Evolutionary conservation across 2,113 vertebrate species (phyloP), one percentile per base, ranked within the genome.

Genomic region (Brienomyrus brachyistius): DNA sequence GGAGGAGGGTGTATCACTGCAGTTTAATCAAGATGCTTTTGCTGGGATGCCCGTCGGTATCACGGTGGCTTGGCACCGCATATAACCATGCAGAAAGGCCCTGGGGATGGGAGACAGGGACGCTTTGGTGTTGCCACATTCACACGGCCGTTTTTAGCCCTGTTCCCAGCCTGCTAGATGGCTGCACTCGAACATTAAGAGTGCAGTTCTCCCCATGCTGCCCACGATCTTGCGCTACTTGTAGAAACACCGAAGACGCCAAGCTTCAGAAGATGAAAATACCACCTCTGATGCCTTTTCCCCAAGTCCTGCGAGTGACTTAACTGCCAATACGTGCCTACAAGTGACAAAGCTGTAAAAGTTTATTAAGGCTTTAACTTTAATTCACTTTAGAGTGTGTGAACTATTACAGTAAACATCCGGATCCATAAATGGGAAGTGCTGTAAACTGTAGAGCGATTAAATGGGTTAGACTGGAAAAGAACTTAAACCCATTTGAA

Each of bases 401-500:
- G 74, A 43, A 80, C 74, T 80, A 80, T 80, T 80, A 80, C 74
- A 40, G 74, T 80, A 80, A 80, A 80, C 74, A 80, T 80, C 74
- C 74, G 35, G 74, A 80, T 80, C 74, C 35, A 80, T 80, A 43
- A 80, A 80, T 19, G n/a, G 31, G 17, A 19, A 43, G 35, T 7
- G 17, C 19, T 80, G 74, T 43, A 43, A 80, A 80, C 35, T 80
- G 35, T 17, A 43, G 70, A 17, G 35, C 1, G 3, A 27, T 13
- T 40, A 80, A 80, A 17, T 19, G 74, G 74, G 31, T 80, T 80
- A 80, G 15, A 80, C 74, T 80, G 74, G 31, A 43, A 80, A 80
- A 80, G 74, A 40, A 43, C 11, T 77, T 77, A 77, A 77, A 15
- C 35, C n/a, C 74, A 80, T 80, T 17, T 40, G 31, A 80, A 40